phyloP scores from a whole-genome alignment of 2,888 invertebrate genomes.

The Phyllotreta striolata region DNA sequence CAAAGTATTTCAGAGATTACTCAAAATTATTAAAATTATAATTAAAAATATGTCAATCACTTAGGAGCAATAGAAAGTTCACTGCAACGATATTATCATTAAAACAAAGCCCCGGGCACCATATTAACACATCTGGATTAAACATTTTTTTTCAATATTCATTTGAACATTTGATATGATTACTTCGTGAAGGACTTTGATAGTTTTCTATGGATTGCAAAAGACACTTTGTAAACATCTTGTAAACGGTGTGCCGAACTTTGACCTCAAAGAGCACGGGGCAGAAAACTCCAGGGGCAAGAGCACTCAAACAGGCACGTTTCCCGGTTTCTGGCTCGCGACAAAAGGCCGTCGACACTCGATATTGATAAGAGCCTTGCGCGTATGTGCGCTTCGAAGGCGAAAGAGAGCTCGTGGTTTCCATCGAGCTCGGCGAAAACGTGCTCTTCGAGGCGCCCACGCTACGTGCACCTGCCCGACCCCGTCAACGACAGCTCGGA shows the following conservation, averaged over 20 bases:
- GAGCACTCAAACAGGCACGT: conserved; percentile 32
- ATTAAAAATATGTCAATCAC: too few species aligned
- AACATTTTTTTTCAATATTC: too few species aligned
- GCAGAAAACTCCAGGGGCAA: conserved; percentile 12
- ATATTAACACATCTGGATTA: too few species aligned
- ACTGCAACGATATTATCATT: too few species aligned
- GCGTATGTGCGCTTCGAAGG: conserved; percentile 17
- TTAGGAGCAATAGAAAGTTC: too few species aligned
- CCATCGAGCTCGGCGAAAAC: conserved; percentile 11
- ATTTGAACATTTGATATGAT: too few species aligned
- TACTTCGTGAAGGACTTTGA: too few species aligned
- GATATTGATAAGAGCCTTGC: conserved; percentile 14
- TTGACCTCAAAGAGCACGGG: conserved; percentile 24
- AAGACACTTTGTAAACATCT: conserved; percentile 5
- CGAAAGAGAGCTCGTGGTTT: conserved; percentile 17
- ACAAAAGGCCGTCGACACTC: conserved; percentile 27
- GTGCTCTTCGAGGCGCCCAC: conserved; percentile 30
- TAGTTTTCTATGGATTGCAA: too few species aligned
- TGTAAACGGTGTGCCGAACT: conserved; percentile 15
- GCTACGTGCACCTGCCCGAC: conserved; percentile 21
- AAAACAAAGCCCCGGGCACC: too few species aligned
- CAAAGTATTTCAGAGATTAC: too few species aligned
- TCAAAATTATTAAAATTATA: too few species aligned
- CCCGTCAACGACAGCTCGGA: conserved; percentile 16
- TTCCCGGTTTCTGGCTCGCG: conserved; percentile 27